Evolutionary conservation across 2,113 vertebrate genomes (phyloP), one percentile per base, ranked within the genome.

Genomic region (Oryzias celebensis): DNA sequence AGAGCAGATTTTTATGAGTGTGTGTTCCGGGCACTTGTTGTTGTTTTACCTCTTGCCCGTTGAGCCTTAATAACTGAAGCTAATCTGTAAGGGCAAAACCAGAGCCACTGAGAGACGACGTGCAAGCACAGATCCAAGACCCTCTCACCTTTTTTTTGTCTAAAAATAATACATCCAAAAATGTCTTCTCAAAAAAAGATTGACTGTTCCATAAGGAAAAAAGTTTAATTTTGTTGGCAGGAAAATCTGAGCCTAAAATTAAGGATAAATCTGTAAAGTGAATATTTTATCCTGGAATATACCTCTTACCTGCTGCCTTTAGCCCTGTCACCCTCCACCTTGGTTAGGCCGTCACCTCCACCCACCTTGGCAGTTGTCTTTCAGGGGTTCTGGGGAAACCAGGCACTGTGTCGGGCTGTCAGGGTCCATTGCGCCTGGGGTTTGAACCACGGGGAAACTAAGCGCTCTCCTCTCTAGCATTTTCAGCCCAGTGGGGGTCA

Each of bases 61-160:
- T 49, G 88, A 91, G 90, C 91, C 89, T 91, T 90, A 92, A 88
- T 75, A 71, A 90, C 76, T 62, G 73, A 88, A 85, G 82, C 87
- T 79, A 81, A 84, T 81, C 66, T 73, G 75, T 58, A 65, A 83
- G 75, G 72, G 75, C 72, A 31, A 73, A 71, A 63, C 77, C 68
- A 58, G 79, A 83, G 75, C 67, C 73, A 6, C 71, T 8, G 82
- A 80, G 62, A 52, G 77, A 71, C 12, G n/a, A 41, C 17, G n/a
- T 20, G 16, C 14, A n/a, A 2, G 52, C 28, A 31, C 31, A 14
- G 7, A 52, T 28, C 24, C 24, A 23, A 13, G 22, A 22, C 17
- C 1, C 14, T 8, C 10, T 16, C 1, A 7, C 50, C 16, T 52
- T 1, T 52, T 52, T 26, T 16, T 12, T 14, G 4, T 45, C 15